Evolutionary conservation across 2,888 invertebrate genomes (phyloP).

Genomic region (Uropetala carovei): DNA sequence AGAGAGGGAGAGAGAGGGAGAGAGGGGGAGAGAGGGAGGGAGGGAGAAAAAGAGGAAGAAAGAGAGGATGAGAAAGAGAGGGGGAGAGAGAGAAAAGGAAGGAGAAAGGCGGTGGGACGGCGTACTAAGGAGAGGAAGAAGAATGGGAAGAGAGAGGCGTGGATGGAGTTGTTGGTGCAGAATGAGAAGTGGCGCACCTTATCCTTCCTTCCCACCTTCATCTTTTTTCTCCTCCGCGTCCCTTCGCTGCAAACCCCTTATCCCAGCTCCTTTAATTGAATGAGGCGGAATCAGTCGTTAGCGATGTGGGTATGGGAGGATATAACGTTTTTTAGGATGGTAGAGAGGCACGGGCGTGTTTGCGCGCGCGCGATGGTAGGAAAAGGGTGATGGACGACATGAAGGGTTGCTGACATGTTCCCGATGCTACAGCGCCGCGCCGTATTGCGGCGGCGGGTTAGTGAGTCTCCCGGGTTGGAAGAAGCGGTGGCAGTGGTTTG

Average conservation of each 20-base stretch:
- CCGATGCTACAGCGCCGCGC: neutral
- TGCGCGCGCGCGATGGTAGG: neutral
- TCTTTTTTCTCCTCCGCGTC: too few species aligned
- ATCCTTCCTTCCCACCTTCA: neutral
- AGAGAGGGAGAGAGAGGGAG: neutral
- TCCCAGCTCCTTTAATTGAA: slow-evolving; percentile 27
- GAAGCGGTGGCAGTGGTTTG: neutral
- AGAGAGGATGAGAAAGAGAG: neutral
- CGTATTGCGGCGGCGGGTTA: slow-evolving; percentile 4
- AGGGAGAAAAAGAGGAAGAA: neutral
- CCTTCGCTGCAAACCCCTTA: neutral
- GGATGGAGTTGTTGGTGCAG: neutral
- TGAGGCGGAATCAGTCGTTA: slow-evolving; percentile 44
- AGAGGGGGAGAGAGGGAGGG: neutral
- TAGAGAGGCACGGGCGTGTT: neutral
- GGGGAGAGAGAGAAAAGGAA: neutral
- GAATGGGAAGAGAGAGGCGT: neutral
- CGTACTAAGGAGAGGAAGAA: neutral
- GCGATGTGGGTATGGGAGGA: slow-evolving; percentile 26
- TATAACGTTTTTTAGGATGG: neutral
- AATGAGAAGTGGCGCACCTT: too few species aligned
- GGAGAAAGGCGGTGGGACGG: neutral
- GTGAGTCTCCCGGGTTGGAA: neutral
- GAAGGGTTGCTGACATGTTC: slow-evolving; percentile 18
- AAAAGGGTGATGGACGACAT: neutral